Conservation (phyloP, 37 sponge, comb jelly and placozoan genomes). For the Theonella swinhoei region DNA sequence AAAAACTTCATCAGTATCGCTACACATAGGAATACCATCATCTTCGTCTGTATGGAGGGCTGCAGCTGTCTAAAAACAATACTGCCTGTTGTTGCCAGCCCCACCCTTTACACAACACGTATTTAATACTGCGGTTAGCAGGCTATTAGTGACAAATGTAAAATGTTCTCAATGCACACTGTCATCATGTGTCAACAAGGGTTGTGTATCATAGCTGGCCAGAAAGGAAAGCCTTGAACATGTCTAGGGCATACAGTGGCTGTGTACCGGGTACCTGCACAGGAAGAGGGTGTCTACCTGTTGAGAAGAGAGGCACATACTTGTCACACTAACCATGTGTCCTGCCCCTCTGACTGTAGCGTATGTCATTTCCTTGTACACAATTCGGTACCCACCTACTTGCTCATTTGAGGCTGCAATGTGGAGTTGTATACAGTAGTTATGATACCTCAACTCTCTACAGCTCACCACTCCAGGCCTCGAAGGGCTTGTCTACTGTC, state of each 20-base stretch:
- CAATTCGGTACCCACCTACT: constrained; percentile 56
- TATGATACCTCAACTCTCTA: neutral
- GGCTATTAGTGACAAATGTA: neutral
- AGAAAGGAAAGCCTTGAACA: constrained; percentile 13
- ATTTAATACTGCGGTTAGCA: no score
- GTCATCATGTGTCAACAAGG: neutral
- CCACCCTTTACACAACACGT: no score
- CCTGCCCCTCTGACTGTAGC: constrained; percentile 66
- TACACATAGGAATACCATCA: no score
- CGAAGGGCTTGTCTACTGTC: neutral
- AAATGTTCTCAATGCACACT: neutral
- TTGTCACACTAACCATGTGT: constrained; percentile 50
- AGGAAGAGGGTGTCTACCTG: neutral
- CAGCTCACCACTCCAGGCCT: neutral
- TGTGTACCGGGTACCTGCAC: constrained; percentile 8
- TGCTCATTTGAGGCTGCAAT: constrained; percentile 20
- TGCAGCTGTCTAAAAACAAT: no score
- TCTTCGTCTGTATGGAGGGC: no score
- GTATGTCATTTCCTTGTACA: constrained; percentile 58
- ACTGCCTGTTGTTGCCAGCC: no score
- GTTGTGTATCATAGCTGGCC: constrained; percentile 7
- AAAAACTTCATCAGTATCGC: no score
- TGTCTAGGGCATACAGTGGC: constrained; percentile 33
- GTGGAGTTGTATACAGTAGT: neutral
- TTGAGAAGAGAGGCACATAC: neutral